Percentiles rank a stretch among this genome's conserved stretches.
Evolutionary conservation across 2,113 vertebrate genomes (phyloP).

Genomic region (Datnioides undecimradiatus): DNA sequence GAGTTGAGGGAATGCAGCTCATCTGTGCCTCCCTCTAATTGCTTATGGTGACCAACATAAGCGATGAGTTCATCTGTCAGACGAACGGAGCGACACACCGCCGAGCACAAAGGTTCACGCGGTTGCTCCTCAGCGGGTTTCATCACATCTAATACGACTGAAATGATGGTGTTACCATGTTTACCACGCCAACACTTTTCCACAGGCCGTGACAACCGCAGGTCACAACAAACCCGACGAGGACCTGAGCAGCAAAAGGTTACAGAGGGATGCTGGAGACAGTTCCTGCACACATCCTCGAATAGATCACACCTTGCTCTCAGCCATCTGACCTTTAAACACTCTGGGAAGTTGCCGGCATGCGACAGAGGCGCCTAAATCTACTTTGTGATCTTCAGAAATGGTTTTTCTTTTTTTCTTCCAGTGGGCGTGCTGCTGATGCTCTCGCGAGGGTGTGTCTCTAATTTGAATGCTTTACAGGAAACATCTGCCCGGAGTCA

Average conservation of each 20-base stretch:
- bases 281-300: slow-evolving; percentile 41
- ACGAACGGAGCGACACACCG: slow-evolving; percentile 17
- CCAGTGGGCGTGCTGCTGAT: slow-evolving; percentile 13
- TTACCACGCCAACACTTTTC: slow-evolving; percentile 21
- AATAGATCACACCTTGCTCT: slow-evolving; percentile 74
- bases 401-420: slow-evolving; percentile 45
- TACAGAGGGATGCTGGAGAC: slow-evolving; percentile 52
- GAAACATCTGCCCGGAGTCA: slow-evolving; percentile 77
- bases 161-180: slow-evolving; percentile 21
- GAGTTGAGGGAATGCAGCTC: slow-evolving; percentile 2
- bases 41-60: slow-evolving; percentile 36
- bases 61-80: slow-evolving; percentile 43
- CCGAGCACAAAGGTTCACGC: not conserved
- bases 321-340: slow-evolving; percentile 76
- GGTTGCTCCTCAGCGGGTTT: slow-evolving; percentile 6
- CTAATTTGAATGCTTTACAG: slow-evolving; percentile 76
- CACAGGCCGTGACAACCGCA: slow-evolving; percentile 16
- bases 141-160: slow-evolving; percentile 12
- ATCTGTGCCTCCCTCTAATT: slow-evolving; percentile 43
- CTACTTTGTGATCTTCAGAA: slow-evolving; percentile 46
- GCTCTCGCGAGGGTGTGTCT: slow-evolving; percentile 36
- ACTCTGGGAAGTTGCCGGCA: slow-evolving; percentile 35
- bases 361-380: slow-evolving; percentile 42
- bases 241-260: slow-evolving; percentile 63
- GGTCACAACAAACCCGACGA: slow-evolving; percentile 58